Conservation (phyloP, 2,113 vertebrate species). For the Nymphicus hollandicus region DNA sequence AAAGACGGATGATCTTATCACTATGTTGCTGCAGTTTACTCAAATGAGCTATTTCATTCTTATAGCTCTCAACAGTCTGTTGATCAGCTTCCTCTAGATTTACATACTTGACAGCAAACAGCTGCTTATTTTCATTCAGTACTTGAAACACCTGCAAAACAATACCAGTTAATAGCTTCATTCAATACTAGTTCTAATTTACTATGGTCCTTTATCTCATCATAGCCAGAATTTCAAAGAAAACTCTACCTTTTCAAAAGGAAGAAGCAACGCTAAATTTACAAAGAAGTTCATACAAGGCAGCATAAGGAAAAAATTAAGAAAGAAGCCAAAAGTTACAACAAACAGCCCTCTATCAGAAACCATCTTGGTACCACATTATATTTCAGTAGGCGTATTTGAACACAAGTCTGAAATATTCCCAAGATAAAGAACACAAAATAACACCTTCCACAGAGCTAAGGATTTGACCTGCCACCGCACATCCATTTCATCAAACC, state of each 20-base stretch:
- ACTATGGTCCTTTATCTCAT: neutral
- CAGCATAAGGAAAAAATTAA: neutral
- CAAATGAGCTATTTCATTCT: slow-evolving; percentile 95
- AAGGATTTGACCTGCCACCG: neutral
- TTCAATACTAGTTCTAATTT: neutral
- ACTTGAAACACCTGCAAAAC: slow-evolving; percentile 90
- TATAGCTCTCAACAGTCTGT: slow-evolving; percentile 91
- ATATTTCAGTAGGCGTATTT: neutral
- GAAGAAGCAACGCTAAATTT: neutral
- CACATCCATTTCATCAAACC: neutral
- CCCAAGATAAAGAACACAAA: neutral
- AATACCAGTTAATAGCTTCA: neutral
- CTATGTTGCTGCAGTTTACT: slow-evolving; percentile 92
- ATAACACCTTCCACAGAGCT: neutral
- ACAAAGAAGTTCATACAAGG: neutral
- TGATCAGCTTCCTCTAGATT: slow-evolving; percentile 90
- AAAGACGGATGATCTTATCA: slow-evolving; percentile 95
- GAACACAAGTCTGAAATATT: neutral
- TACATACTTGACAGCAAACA: slow-evolving; percentile 93
- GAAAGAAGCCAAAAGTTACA: neutral
- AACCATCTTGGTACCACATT: neutral
- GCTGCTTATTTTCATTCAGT: slow-evolving; percentile 88
- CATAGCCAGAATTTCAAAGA: neutral
- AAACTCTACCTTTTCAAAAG: neutral
- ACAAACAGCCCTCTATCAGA: neutral